A percentile compares a stretch with the other conserved stretches of the same genome.
Evolutionary conservation across 2,113 vertebrate species (phyloP).

Genomic region (Saguinus imperator): DNA sequence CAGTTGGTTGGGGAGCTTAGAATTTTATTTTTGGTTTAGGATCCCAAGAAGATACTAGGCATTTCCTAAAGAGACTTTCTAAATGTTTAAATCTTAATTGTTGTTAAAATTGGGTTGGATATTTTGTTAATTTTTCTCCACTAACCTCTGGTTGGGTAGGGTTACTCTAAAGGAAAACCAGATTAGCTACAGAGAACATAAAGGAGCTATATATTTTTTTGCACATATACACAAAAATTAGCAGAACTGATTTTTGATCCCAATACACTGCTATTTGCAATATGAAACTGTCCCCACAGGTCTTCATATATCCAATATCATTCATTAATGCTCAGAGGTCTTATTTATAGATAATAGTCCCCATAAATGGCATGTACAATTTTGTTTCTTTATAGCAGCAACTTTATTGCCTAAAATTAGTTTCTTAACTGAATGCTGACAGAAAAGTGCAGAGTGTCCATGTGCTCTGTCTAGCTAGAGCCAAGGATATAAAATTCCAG

Average conservation of each 20-base stretch:
- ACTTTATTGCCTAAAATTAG: neutral
- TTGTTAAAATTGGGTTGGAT: neutral
- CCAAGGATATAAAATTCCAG: neutral
- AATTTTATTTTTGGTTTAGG: too few species aligned
- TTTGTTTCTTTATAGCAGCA: neutral
- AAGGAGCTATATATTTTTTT: neutral
- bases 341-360: neutral
- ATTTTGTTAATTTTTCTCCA: neutral
- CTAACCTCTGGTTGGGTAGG: neutral
- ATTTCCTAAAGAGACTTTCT: constrained; percentile 1
- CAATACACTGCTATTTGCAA: neutral
- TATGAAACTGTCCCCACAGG: neutral
- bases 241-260: neutral
- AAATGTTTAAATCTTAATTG: neutral
- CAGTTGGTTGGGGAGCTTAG: too few species aligned
- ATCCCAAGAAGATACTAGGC: neutral
- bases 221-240: neutral
- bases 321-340: neutral
- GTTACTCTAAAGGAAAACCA: neutral
- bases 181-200: neutral
- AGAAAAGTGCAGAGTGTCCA: neutral
- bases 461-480: neutral
- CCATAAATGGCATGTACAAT: neutral
- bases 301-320: neutral
- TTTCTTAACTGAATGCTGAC: neutral